Percentiles rank a stretch among this genome's conserved stretches.
These are phyloP conservation scores for Troides oblongomaculatus DNA, from an alignment of 2,888 invertebrate genomes.

Conservation along the genomic window DNA sequence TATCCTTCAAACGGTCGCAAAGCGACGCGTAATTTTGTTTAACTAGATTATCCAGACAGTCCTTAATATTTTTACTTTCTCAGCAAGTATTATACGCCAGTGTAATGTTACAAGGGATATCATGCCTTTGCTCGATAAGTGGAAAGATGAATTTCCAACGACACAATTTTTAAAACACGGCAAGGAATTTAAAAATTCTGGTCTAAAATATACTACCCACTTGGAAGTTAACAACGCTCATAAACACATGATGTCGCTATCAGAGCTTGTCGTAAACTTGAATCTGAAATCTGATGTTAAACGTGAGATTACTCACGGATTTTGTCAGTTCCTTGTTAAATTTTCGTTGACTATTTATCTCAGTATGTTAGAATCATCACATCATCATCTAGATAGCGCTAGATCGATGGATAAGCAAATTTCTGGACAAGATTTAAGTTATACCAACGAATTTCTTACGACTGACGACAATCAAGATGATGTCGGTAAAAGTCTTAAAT, in stretches of 20 bases:
- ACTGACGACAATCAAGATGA: too few species aligned
- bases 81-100: background rate
- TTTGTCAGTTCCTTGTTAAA: background rate
- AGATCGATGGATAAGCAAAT: too few species aligned
- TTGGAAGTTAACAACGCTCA: slow-evolving; percentile 8
- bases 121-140: background rate
- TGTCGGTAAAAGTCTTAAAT: too few species aligned
- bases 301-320: background rate
- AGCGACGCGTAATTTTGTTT: background rate
- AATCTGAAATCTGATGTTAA: slow-evolving; percentile 7
- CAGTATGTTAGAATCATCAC: too few species aligned
- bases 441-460: too few species aligned
- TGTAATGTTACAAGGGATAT: background rate
- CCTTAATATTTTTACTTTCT: slow-evolving; percentile 2
- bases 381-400: too few species aligned
- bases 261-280: slow-evolving; percentile 2
- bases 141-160: background rate
- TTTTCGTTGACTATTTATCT: background rate
- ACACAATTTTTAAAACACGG: background rate
- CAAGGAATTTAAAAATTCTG: slow-evolving; percentile 6
- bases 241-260: slow-evolving; percentile 11
- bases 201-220: background rate
- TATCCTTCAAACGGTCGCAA: background rate
- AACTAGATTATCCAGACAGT: slow-evolving; percentile 1
- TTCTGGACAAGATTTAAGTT: too few species aligned